Base-by-base conservation (phyloP, 53 echinoderm and acorn worm species). In the Echinarachnius parma region DNA sequence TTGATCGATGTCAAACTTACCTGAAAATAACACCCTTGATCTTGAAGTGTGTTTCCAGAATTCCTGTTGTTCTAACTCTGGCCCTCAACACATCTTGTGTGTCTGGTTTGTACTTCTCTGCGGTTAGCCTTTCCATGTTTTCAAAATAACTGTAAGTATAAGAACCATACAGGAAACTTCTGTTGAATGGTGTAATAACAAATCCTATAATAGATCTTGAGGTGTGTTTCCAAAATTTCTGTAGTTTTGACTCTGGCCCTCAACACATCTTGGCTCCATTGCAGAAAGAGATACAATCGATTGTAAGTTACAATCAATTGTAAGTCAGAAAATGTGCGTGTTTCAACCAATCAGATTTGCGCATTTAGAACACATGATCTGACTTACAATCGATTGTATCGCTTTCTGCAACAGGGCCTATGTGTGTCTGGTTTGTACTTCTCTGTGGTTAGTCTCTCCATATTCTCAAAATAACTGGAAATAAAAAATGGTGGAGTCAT, bases 21-120 rank as follows among this genome's bases (percentile, higher is more conserved):
- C 93, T 93, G 59, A 93, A 86, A 34, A 83, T 80, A 31, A 93
- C 57, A 14, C 90, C 93, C 47, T 82, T 86, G 59, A 93, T 89
- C 63, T 86, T 94, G 68, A 94, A 94, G 65, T 86, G 91, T 29
- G 95, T 94, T 69, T 94, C 95, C 46, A 94, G 66, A 19, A 94
- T 87, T 14, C 95, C 95, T 50, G 95, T 94, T 21, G 95, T 94
- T 34, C 95, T 62, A 19, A 94, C 91, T 48, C 95, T 81, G 9
- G 91, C 95, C 48, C 95, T 77, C 29, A 94, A 32, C 4, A 94
- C 91, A 70, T 94, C 95, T 50, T 80, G 83, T 16, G 91, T 83
- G 61, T 77, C 81, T n/a, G 95, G 95, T 57, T 58, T 60, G 75
- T 87, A 94, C 55, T 87, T 87, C 63, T 83, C 80, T 16, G 87